These are phyloP conservation scores for Meloidogyne exigua DNA, from an alignment of 1,140 invertebrate genomes.

Conservation along the genomic window DNA sequence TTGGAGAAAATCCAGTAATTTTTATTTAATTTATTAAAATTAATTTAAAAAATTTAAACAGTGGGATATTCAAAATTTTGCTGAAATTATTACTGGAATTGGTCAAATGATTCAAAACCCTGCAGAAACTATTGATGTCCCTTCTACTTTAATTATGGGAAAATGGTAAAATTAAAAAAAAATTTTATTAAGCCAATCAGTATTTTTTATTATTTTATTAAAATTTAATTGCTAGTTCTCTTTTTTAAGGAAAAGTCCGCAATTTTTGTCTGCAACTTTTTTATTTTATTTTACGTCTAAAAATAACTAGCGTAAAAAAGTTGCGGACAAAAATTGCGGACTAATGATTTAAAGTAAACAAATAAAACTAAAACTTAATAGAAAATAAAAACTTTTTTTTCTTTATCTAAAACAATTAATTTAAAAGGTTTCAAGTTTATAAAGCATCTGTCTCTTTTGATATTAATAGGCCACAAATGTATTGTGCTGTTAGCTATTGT, in stretches of 20 bases:
- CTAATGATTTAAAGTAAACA: too few species aligned
- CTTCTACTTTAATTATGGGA: slow-evolving; percentile 60
- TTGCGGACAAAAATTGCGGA: too few species aligned
- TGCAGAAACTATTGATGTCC: slow-evolving; percentile 59
- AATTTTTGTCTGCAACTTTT: too few species aligned
- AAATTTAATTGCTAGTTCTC: too few species aligned
- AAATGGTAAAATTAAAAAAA: slow-evolving; percentile 38
- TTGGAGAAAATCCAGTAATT: slow-evolving; percentile 61
- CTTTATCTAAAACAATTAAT: too few species aligned
- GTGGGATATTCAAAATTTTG: slow-evolving; percentile 63
- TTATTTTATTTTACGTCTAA: too few species aligned
- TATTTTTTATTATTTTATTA: too few species aligned
- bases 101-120: slow-evolving; percentile 62
- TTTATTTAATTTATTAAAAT: not conserved
- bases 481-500: slow-evolving; percentile 63
- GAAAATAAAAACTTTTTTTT: too few species aligned
- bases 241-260: too few species aligned
- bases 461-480: slow-evolving; percentile 62
- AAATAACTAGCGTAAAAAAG: too few species aligned
- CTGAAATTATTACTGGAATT: slow-evolving; percentile 57
- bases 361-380: too few species aligned
- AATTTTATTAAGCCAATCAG: not conserved
- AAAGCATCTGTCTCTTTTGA: slow-evolving; percentile 64
- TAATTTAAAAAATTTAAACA: slow-evolving; percentile 33
- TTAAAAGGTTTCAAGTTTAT: slow-evolving; percentile 60